phyloP scores from a whole-genome alignment of 2,797 vertebrate species.

The Knipowitschia caucasica region DNA sequence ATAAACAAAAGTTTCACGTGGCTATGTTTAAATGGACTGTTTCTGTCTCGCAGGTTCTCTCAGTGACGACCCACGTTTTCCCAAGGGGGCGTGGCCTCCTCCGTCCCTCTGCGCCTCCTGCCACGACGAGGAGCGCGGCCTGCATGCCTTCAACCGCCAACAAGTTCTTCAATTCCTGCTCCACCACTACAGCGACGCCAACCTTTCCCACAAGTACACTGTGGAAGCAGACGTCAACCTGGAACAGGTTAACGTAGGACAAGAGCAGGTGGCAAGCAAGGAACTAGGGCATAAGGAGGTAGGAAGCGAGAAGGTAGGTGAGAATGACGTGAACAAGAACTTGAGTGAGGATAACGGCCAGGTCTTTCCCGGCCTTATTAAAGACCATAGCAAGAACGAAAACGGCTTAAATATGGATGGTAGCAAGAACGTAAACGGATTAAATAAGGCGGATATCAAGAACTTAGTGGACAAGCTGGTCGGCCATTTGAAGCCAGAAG shows the following conservation, averaged over 20 bases:
- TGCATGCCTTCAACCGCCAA: conserved; percentile 83
- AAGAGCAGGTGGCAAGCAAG: not conserved
- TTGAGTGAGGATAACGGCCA: no score
- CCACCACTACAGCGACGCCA: conserved; percentile 75
- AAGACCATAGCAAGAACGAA: not conserved
- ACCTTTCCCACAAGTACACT: conserved; percentile 73
- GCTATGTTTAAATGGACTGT: no score
- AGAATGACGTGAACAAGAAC: no score
- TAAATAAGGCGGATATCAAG: not conserved
- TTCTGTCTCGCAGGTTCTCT: conserved; percentile 76
- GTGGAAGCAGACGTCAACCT: conserved; percentile 2
- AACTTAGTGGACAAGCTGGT: not conserved
- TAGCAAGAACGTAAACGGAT: not conserved
- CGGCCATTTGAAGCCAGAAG: not conserved
- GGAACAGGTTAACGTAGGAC: not conserved
- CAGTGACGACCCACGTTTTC: conserved; percentile 89
- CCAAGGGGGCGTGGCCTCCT: conserved; percentile 89
- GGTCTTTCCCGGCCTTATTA: no score
- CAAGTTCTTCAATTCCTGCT: conserved; percentile 84
- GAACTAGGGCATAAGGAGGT: conserved; percentile 7
- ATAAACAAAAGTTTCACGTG: no score
- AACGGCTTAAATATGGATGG: not conserved
- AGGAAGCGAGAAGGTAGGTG: not conserved
- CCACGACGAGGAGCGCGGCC: conserved; percentile 82
- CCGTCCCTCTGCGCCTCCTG: conserved; percentile 85